A percentile compares a stretch with the other conserved stretches of the same genome.
Conservation (phyloP, 92 coral and sea anemone species). For the Palythoa caribaeorum region DNA sequence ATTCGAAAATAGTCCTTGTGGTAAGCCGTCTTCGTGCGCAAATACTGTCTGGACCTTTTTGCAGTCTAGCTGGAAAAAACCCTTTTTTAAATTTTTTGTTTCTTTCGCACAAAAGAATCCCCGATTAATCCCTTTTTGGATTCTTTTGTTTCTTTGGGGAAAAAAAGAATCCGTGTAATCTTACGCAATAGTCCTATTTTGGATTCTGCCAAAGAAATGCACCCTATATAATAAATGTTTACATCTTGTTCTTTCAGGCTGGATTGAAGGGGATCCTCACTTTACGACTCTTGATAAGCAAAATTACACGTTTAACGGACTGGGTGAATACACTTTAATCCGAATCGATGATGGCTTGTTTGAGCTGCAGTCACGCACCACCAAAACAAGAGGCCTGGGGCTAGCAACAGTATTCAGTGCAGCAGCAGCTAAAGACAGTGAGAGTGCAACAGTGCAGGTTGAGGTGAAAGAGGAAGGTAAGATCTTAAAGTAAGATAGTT, state of each 20-base stretch:
- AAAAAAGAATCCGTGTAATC: too few relatives aligned
- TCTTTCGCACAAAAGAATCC: too few relatives aligned
- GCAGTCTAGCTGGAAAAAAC: too few relatives aligned
- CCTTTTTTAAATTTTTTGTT: too few relatives aligned
- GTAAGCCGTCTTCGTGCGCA: too few relatives aligned
- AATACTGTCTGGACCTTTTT: too few relatives aligned
- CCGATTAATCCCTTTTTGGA: too few relatives aligned
- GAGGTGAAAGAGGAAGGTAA: conserved; percentile 42
- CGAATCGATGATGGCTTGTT: conserved; percentile 69
- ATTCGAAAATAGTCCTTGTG: too few relatives aligned
- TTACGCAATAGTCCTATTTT: too few relatives aligned
- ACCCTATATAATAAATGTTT: background rate
- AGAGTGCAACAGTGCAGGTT: conserved; percentile 66
- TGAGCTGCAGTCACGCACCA: conserved; percentile 86
- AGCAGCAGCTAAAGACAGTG: conserved; percentile 55
- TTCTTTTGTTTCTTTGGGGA: too few relatives aligned
- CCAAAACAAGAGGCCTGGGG: conserved; percentile 59
- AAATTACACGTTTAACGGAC: conserved; percentile 84
- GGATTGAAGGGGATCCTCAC: conserved; percentile 85
- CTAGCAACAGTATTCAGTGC: conserved; percentile 79
- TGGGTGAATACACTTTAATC: conserved; percentile 83
- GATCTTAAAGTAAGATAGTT: background rate
- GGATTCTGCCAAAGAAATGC: too few relatives aligned
- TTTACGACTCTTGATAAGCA: conserved; percentile 66
- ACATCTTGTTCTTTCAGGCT: conserved; percentile 46